Conservation (phyloP, 2,113 vertebrate genomes). For the Boulengeromyrus knoepffleri region DNA sequence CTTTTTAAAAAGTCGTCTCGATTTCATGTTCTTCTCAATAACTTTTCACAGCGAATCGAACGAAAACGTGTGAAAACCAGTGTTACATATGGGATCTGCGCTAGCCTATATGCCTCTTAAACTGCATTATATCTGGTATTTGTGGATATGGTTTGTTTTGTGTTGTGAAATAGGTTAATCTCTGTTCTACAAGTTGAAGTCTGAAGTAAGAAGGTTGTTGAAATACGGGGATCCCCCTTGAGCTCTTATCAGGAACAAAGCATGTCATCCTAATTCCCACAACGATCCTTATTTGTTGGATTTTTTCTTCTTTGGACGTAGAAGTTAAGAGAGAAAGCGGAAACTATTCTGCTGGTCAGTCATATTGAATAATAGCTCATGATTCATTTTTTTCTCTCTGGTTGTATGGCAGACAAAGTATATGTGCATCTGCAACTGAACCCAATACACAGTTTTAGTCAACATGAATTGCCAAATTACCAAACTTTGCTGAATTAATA, state of each 20-base stretch:
- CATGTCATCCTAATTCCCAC: neutral
- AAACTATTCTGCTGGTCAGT: neutral
- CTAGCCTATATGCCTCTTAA: neutral
- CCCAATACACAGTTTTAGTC: neutral
- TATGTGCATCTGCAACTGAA: too few species aligned
- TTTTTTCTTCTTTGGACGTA: neutral
- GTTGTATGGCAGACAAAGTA: neutral
- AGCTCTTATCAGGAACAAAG: conserved; percentile 29
- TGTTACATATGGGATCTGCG: neutral
- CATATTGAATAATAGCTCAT: neutral
- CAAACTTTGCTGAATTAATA: neutral
- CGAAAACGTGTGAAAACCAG: neutral
- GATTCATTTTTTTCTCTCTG: neutral
- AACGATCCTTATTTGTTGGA: conserved; percentile 9
- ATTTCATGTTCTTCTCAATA: neutral
- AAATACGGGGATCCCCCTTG: conserved; percentile 34
- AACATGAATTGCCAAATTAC: neutral
- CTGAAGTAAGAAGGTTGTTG: conserved; percentile 24
- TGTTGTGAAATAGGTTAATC: neutral
- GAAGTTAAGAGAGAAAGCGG: neutral
- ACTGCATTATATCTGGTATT: neutral
- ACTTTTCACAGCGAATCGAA: neutral
- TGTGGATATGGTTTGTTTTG: neutral
- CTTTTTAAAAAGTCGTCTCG: neutral
- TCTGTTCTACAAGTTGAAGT: neutral